Evolutionary conservation across 2,797 vertebrate genomes (phyloP), one percentile per base, ranked within the genome.

Genomic region (Gadopsis bispinosus): DNA sequence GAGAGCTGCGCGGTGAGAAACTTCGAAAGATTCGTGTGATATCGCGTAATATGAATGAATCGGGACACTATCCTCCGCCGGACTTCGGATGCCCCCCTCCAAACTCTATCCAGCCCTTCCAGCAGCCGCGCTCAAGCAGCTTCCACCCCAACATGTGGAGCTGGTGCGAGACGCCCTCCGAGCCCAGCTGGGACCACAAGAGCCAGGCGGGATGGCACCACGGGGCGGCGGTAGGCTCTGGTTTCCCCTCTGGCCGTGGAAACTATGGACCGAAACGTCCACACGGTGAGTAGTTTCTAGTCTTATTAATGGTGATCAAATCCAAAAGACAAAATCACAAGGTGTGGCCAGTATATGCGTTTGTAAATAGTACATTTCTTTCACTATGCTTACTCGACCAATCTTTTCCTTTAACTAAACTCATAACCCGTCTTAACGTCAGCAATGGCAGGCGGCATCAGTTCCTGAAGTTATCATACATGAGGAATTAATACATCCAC

Each of bases 71-170:
- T 43, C 94, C 94, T 4, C 80, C 94, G 0, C 94, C 95, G 58
- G 83, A 91, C 77, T 94, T 95, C 37, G 79, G 81, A 66, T 73
- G 76, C 69, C 86, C 90, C 0, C 50, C 90, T 22, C 74, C 83
- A 3, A 69, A n/a, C 60, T 76, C 89, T 3, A 58, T 91, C 5
- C 88, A 88, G 20, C 31, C 69, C 0, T 51, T 79, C 53, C 91
- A 83, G 71, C 89, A 51, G 35, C 29, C 79, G 50, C 70, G 54
- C 7, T 20, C 80, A 12, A 91, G 91, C 77, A 79, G 54, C 88
- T 95, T 94, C 83, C 82, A 93, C 5, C 76, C 93, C 29, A 60
- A 75, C 87, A 95, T 93, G 93, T 94, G 93, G 92, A 92, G 31
- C 85, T 95, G 95, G 94, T 19, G 14, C 47, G 87, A 91, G 43